Evolutionary conservation across 2,888 invertebrate species (phyloP).

Genomic region (Ctena decussata): DNA sequence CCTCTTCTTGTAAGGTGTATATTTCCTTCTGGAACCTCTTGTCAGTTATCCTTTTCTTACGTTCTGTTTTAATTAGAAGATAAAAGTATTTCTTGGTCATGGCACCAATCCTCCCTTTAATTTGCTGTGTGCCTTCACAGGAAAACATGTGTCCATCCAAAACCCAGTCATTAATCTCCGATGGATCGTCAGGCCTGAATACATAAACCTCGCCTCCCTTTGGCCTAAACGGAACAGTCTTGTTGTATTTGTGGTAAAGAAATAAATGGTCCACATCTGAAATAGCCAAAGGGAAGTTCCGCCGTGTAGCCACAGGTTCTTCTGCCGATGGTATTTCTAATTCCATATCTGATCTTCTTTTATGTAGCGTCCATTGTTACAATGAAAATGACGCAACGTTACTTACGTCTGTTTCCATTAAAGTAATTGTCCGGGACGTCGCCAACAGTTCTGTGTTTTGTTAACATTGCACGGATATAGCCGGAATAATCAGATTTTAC

Average conservation of each 20-base stretch:
- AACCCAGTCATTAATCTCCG: not conserved
- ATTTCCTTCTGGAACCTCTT: too few species aligned
- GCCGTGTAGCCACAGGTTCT: too few species aligned
- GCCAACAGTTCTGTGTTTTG: not conserved
- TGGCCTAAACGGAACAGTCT: not conserved
- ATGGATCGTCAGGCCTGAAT: not conserved
- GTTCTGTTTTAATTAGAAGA: too few species aligned
- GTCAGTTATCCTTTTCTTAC: too few species aligned
- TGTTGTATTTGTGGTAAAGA: not conserved
- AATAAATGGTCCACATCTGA: not conserved
- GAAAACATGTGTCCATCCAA: not conserved
- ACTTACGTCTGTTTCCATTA: not conserved
- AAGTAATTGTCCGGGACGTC: not conserved
- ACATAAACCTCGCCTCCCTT: too few species aligned
- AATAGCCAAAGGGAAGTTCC: too few species aligned
- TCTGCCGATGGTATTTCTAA: too few species aligned
- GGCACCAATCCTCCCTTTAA: not conserved
- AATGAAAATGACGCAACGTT: not conserved
- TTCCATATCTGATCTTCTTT: not conserved
- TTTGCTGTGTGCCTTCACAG: not conserved
- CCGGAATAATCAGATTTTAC: not conserved
- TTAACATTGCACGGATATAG: too few species aligned
- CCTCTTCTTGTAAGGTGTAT: too few species aligned
- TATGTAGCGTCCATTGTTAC: not conserved
- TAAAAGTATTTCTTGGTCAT: not conserved